These are phyloP conservation scores for Adelphocoris suturalis DNA, from an alignment of 2,888 invertebrate species.

Conservation along the genomic window DNA sequence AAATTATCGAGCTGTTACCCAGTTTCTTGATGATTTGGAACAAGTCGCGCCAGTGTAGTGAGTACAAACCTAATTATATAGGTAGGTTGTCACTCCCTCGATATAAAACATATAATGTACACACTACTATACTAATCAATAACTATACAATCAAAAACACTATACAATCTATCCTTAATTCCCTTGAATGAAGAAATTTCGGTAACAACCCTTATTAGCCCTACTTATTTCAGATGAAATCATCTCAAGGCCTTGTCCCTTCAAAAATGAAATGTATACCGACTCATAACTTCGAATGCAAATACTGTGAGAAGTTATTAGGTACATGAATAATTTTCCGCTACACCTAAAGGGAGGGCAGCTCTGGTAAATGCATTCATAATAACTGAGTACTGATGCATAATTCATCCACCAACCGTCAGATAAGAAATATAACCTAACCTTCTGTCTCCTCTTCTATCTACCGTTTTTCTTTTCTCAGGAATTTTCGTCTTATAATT, in stretches of 20 bases:
- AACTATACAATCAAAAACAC: too few relatives aligned
- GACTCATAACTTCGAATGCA: conserved; percentile 28
- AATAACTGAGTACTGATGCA: conserved; percentile 24
- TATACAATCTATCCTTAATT: too few relatives aligned
- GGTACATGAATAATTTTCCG: conserved; percentile 54
- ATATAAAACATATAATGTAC: too few relatives aligned
- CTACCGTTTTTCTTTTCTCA: neutral
- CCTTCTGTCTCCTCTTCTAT: neutral
- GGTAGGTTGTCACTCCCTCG: too few relatives aligned
- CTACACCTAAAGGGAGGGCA: conserved; percentile 43
- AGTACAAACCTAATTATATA: too few relatives aligned
- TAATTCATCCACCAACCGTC: conserved; percentile 32
- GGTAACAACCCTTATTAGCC: neutral
- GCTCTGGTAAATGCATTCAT: conserved; percentile 45
- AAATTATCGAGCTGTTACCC: too few relatives aligned
- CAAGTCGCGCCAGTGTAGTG: too few relatives aligned
- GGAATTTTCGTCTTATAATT: neutral
- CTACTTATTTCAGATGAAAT: neutral
- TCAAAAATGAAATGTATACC: conserved; percentile 6
- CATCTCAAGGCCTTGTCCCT: neutral
- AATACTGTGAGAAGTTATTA: conserved; percentile 43
- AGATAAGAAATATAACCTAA: conserved; percentile 31
- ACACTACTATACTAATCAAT: too few relatives aligned
- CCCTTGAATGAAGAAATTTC: too few relatives aligned
- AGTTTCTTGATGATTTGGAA: too few relatives aligned